phyloP scores from a whole-genome alignment of 2,113 vertebrate genomes.

The Apistogramma diplotaenia region DNA sequence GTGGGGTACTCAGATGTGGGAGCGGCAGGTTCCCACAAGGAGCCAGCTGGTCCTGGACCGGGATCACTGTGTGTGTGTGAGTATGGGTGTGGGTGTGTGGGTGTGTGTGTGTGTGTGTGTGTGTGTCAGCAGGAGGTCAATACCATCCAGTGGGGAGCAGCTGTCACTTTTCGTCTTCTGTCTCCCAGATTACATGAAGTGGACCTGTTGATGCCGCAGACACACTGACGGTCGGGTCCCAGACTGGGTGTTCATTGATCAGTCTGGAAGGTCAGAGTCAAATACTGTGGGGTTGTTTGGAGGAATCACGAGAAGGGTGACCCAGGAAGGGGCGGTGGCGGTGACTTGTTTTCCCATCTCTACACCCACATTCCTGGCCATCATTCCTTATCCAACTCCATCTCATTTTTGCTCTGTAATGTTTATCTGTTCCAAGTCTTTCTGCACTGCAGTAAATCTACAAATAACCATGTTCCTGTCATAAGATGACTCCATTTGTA shows the following conservation, averaged over 20 bases:
- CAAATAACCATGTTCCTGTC: not conserved
- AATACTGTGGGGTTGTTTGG: not conserved
- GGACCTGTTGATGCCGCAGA: slow-evolving; percentile 5
- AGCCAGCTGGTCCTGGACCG: too few species aligned
- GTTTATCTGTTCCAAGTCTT: not conserved
- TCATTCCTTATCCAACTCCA: slow-evolving; percentile 9
- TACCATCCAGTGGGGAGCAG: slow-evolving; percentile 55
- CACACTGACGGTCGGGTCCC: slow-evolving; percentile 26
- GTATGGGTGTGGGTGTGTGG: slow-evolving; percentile 1
- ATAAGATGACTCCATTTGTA: not conserved
- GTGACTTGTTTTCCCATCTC: slow-evolving; percentile 1
- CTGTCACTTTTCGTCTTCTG: slow-evolving; percentile 43
- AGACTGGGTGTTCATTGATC: slow-evolving; percentile 60
- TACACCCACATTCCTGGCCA: not conserved
- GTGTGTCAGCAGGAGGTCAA: slow-evolving; percentile 42
- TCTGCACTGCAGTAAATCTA: not conserved
- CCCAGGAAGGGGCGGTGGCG: not conserved
- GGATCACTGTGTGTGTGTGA: not conserved
- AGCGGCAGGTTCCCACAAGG: too few species aligned
- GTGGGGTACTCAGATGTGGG: too few species aligned
- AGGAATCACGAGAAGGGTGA: slow-evolving; percentile 14
- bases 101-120: not conserved
- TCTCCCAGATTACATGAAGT: slow-evolving; percentile 45
- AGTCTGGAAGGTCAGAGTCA: slow-evolving; percentile 49
- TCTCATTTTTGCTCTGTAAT: not conserved